A percentile compares a stretch with the other conserved stretches of the same genome.
Conservation (phyloP, 2,888 invertebrate genomes). For the Noctua fimbriata region DNA sequence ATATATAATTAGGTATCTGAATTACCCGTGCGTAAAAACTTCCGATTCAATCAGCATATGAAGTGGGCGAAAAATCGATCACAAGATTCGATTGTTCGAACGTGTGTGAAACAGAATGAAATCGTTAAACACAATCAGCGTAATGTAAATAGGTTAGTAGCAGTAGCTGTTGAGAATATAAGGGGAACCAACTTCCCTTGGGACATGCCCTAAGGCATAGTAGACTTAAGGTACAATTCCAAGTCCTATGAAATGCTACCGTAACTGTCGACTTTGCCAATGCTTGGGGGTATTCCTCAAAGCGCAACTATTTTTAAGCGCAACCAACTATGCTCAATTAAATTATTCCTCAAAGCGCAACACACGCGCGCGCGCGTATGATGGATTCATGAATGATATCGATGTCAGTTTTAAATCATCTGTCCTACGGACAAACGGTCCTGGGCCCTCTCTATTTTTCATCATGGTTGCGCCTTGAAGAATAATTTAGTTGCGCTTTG, state of each 20-base stretch:
- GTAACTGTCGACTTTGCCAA: neutral
- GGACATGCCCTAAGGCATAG: neutral
- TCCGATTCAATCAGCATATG: neutral
- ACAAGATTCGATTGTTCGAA: neutral
- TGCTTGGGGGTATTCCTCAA: no score
- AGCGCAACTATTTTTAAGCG: no score
- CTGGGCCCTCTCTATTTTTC: no score
- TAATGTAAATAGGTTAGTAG: conserved; percentile 21
- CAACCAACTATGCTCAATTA: no score
- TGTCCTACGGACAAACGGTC: no score
- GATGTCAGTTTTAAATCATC: no score
- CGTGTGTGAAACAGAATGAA: conserved; percentile 17
- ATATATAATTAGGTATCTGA: neutral
- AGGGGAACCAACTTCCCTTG: neutral
- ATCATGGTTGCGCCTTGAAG: no score
- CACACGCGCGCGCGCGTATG: no score
- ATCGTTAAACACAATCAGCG: conserved; percentile 7
- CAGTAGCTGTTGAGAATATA: neutral
- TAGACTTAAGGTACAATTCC: neutral
- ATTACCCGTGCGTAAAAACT: neutral
- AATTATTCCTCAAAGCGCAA: no score
- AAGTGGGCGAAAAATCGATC: neutral
- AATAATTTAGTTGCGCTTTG: no score
- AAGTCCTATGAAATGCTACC: neutral
- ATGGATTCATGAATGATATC: no score